phyloP scores from a whole-genome alignment of 2,888 invertebrate species.

The Dryadula phaetusa region DNA sequence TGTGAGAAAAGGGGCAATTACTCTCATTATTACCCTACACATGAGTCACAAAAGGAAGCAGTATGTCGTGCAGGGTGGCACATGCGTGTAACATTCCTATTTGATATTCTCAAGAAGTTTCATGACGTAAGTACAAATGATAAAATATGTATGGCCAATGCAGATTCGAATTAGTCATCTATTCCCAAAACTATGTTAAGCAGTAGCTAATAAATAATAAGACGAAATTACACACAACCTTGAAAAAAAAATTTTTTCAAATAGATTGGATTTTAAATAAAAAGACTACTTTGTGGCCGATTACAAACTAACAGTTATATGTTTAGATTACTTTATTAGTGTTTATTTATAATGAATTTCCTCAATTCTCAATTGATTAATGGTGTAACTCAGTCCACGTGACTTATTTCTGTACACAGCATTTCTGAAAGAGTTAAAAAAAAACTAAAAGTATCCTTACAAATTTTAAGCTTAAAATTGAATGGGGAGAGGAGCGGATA shows the following conservation, averaged over 20 bases:
- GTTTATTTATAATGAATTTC: conserved; percentile 20
- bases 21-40: conserved; percentile 69
- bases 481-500: conserved; percentile 62
- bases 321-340: conserved; percentile 5
- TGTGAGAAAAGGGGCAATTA: conserved; percentile 81
- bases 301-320: not conserved
- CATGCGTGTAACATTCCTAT: conserved; percentile 50
- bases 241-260: too few relatives aligned
- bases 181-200: conserved; percentile 9
- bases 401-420: not conserved
- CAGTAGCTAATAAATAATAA: too few relatives aligned
- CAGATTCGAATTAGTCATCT: conserved; percentile 32
- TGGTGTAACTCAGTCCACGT: not conserved
- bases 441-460: conserved; percentile 1
- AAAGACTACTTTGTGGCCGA: not conserved
- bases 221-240: too few relatives aligned
- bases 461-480: conserved; percentile 33
- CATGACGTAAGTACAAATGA: conserved; percentile 47
- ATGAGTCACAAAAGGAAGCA: conserved; percentile 71
- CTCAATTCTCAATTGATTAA: conserved; percentile 15
- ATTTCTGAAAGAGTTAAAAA: not conserved
- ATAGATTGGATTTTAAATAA: not conserved
- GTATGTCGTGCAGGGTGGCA: conserved; percentile 49
- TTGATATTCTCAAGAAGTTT: conserved; percentile 52
- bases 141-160: conserved; percentile 32